phyloP scores from a whole-genome alignment of 2,113 vertebrate genomes.

The Anas platyrhynchos region DNA sequence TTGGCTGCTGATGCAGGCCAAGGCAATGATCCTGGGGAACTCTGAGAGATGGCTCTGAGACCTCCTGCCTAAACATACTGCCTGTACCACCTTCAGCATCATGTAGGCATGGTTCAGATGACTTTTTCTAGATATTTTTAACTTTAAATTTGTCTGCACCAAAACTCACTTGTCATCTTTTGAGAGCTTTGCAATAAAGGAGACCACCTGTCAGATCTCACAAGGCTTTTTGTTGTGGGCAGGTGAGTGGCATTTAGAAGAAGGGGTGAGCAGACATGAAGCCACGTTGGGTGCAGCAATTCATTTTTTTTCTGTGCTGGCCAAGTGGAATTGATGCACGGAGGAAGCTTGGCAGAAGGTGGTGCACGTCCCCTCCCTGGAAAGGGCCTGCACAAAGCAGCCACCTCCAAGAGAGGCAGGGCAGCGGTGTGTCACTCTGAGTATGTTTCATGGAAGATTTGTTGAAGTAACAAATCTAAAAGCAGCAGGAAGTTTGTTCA shows the following conservation, averaged over 20 bases:
- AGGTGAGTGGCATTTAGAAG: neutral
- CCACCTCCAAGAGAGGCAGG: neutral
- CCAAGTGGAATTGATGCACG: neutral
- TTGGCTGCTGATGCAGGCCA: neutral
- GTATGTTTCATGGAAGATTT: neutral
- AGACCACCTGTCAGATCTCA: neutral
- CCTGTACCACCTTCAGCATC: neutral
- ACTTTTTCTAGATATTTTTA: neutral
- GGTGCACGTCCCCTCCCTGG: neutral
- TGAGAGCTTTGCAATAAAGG: neutral
- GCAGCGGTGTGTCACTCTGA: neutral
- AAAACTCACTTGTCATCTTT: neutral
- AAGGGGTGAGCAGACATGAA: neutral
- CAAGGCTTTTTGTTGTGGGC: neutral
- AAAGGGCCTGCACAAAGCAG: neutral
- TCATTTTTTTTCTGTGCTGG: neutral
- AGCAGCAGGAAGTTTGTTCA: neutral
- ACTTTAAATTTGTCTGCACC: neutral
- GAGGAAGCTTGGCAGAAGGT: constrained; percentile 10
- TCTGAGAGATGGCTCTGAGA: accelerated
- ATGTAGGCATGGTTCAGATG: accelerated
- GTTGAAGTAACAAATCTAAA: constrained; percentile 2
- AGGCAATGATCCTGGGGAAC: neutral
- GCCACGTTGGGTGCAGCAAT: neutral
- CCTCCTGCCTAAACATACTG: neutral